Evolutionary conservation across 2,888 invertebrate genomes (phyloP).

Genomic region (Timandra comae): DNA sequence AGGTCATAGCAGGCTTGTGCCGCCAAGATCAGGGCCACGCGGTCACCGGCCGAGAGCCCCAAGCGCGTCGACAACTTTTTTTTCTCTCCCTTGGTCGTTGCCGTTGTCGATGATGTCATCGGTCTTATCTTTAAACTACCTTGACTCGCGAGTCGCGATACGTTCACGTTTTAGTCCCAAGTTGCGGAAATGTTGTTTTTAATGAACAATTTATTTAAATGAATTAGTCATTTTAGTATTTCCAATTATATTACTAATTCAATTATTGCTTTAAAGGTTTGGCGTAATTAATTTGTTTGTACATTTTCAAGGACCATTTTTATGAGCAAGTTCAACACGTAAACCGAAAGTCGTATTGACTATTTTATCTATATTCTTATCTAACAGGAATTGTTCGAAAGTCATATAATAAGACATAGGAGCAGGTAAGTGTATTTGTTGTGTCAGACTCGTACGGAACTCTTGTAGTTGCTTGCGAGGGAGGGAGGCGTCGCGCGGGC

Average conservation of each 20-base stretch:
- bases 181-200: too few relatives aligned
- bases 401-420: constrained; percentile 24
- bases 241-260: not conserved
- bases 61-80: constrained; percentile 46
- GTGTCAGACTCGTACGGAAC: constrained; percentile 43
- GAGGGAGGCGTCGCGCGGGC: constrained; percentile 68
- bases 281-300: too few relatives aligned
- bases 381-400: not conserved
- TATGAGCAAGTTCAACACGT: too few relatives aligned
- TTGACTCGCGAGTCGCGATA: too few relatives aligned
- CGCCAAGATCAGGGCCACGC: constrained; percentile 67
- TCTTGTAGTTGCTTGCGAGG: constrained; percentile 34
- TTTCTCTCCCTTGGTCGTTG: constrained; percentile 45
- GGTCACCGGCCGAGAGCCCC: constrained; percentile 50
- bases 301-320: too few relatives aligned
- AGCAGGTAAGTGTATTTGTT: constrained; percentile 43
- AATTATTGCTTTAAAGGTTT: too few relatives aligned
- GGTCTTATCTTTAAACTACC: constrained; percentile 33
- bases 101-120: constrained; percentile 63
- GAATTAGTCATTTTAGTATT: not conserved
- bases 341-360: too few relatives aligned
- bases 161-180: not conserved
- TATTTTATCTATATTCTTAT: constrained; percentile 3
- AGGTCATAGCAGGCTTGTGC: constrained; percentile 39
- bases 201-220: not conserved